Percentiles rank a stretch among this genome's conserved stretches.
Evolutionary conservation across 1,140 invertebrate genomes (phyloP).

Genomic region (Drosophila pruinosa): DNA sequence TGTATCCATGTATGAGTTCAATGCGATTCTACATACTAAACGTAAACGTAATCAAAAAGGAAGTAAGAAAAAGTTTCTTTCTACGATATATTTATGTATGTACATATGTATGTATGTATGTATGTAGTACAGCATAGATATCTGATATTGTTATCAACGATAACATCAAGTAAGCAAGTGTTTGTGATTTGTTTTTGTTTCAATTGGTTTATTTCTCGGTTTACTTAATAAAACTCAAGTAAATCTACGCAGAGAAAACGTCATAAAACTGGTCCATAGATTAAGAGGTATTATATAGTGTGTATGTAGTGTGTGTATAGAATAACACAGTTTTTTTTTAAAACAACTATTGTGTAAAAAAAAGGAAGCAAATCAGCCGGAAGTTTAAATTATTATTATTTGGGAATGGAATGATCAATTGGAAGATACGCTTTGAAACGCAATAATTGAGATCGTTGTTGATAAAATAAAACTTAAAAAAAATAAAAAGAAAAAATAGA

Average conservation of each 20-base stretch:
- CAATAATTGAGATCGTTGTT: too few relatives aligned
- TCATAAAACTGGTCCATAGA: slow-evolving; percentile 74
- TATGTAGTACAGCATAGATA: neutral
- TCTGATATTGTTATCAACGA: neutral
- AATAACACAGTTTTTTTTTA: neutral
- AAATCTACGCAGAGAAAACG: slow-evolving; percentile 47
- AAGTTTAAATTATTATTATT: neutral
- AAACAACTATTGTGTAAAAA: neutral
- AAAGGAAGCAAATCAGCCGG: neutral
- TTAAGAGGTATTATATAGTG: slow-evolving; percentile 72
- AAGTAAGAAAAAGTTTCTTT: neutral
- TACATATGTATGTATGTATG: too few relatives aligned
- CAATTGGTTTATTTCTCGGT: slow-evolving; percentile 17
- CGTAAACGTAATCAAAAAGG: neutral
- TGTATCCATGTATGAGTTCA: slow-evolving; percentile 21
- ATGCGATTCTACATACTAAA: neutral
- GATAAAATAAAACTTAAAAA: too few relatives aligned
- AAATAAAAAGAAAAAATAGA: neutral
- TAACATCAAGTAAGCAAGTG: neutral
- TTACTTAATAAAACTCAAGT: slow-evolving; percentile 47
- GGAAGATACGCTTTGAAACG: neutral
- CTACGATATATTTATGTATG: too few relatives aligned
- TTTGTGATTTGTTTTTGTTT: neutral
- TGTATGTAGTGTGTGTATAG: slow-evolving; percentile 12
- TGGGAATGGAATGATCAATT: neutral